These are phyloP conservation scores for Sebastes dallii DNA, from an alignment of 2,797 vertebrate genomes.

Conservation along the genomic window DNA sequence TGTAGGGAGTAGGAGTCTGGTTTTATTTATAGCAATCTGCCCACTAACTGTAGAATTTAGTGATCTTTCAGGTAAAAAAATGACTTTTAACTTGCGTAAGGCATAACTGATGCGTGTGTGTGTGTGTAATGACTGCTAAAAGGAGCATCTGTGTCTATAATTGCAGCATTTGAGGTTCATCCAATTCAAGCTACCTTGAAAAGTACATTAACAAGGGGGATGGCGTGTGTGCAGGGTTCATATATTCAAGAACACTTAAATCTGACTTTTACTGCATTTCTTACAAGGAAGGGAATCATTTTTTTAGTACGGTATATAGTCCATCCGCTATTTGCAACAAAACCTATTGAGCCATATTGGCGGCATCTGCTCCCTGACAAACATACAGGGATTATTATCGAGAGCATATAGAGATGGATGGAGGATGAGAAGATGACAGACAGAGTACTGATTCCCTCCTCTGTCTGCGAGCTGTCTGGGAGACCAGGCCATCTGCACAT, in stretches of 20 bases:
- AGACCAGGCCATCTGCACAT: conserved; percentile 78
- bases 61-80: conserved; percentile 42
- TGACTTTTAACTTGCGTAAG: conserved; percentile 36
- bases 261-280: conserved; percentile 15
- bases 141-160: conserved; percentile 48
- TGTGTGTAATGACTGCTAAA: conserved; percentile 31
- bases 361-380: conserved; percentile 54
- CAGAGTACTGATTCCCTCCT: conserved; percentile 62
- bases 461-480: conserved; percentile 71
- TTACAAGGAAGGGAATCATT: neutral
- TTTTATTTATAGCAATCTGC: conserved; percentile 66
- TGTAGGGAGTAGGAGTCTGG: conserved; percentile 50
- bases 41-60: conserved; percentile 59
- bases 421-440: conserved; percentile 59
- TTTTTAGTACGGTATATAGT: neutral
- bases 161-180: conserved; percentile 59
- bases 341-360: conserved; percentile 32
- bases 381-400: conserved; percentile 45
- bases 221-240: conserved; percentile 8
- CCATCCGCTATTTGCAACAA: conserved; percentile 24
- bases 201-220: conserved; percentile 36
- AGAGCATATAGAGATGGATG: conserved; percentile 52
- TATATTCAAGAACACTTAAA: conserved; percentile 17
- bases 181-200: conserved; percentile 59
- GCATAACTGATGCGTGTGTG: conserved; percentile 22